Percentiles rank a stretch among this genome's conserved stretches.
Conservation (phyloP, 2,888 invertebrate species). For the Philereme vetulata region DNA sequence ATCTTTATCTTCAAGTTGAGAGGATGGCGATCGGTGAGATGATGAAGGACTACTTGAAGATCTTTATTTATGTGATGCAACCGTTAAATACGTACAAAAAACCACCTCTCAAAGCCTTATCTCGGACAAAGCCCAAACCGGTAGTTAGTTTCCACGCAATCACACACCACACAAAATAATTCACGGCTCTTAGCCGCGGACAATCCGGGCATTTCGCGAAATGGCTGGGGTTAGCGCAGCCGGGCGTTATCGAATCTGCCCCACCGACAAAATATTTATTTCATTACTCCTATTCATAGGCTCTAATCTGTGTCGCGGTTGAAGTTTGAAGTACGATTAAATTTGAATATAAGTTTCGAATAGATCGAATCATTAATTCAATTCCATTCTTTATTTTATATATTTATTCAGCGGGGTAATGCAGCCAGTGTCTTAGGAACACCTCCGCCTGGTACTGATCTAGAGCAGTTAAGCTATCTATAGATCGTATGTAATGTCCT, state of each 20-base stretch:
- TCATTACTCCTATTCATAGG: conserved; percentile 83
- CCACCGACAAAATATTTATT: conserved; percentile 83
- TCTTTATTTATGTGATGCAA: neutral
- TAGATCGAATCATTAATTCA: too few species aligned
- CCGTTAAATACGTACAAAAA: conserved; percentile 7
- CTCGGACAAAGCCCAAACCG: conserved; percentile 42
- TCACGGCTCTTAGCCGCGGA: conserved; percentile 69
- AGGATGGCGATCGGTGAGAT: too few species aligned
- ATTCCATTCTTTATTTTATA: too few species aligned
- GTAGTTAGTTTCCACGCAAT: conserved; percentile 75
- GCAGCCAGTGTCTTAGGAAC: too few species aligned
- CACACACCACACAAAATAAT: conserved; percentile 57
- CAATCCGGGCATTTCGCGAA: conserved; percentile 73
- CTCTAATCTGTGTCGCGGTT: conserved; percentile 73
- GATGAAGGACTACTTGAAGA: too few species aligned
- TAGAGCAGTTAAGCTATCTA: too few species aligned
- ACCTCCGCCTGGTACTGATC: too few species aligned
- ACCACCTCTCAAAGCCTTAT: conserved; percentile 3
- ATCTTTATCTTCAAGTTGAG: too few species aligned
- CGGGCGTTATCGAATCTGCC: conserved; percentile 75
- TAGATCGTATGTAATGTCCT: too few species aligned
- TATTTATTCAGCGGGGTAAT: too few species aligned
- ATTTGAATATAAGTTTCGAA: too few species aligned
- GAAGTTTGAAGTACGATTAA: conserved; percentile 33
- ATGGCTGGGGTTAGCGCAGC: conserved; percentile 74